These are phyloP conservation scores for Callithrix jacchus DNA, from an alignment of 2,113 vertebrate species.

Conservation along the genomic window DNA sequence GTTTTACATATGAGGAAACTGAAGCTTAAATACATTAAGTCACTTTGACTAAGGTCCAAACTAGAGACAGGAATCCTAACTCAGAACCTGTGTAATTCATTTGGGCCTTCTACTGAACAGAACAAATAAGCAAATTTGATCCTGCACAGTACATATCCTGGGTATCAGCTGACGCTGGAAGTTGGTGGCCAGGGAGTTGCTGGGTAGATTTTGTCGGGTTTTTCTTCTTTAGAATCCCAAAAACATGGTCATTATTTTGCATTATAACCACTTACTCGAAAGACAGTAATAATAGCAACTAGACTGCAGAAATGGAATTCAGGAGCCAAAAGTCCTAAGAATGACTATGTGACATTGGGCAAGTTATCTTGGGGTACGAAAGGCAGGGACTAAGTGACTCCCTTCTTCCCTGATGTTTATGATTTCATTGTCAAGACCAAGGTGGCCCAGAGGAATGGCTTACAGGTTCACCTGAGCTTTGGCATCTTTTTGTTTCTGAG, in stretches of 20 bases:
- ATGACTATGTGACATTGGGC: no score
- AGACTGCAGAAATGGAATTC: neutral
- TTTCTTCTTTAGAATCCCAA: neutral
- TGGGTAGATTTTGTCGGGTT: rapidly evolving
- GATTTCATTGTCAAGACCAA: neutral
- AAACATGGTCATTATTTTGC: neutral
- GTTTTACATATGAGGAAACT: neutral
- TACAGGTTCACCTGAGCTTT: neutral
- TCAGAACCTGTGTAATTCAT: neutral
- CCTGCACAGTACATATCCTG: rapidly evolving
- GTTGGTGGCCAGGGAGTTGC: neutral
- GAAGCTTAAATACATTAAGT: neutral
- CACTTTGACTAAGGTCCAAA: neutral
- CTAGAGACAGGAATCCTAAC: neutral
- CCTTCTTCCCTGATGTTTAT: neutral
- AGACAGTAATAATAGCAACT: neutral
- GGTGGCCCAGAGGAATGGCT: neutral
- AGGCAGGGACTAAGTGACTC: neutral
- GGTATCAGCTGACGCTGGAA: neutral
- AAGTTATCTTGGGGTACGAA: neutral
- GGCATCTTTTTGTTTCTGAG: neutral
- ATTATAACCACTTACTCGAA: neutral
- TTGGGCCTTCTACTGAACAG: no score
- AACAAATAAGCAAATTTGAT: neutral
- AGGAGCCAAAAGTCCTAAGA: neutral